Evolutionary conservation across 1,140 invertebrate genomes (phyloP).

Genomic region (Drosophila punjabiensis): DNA sequence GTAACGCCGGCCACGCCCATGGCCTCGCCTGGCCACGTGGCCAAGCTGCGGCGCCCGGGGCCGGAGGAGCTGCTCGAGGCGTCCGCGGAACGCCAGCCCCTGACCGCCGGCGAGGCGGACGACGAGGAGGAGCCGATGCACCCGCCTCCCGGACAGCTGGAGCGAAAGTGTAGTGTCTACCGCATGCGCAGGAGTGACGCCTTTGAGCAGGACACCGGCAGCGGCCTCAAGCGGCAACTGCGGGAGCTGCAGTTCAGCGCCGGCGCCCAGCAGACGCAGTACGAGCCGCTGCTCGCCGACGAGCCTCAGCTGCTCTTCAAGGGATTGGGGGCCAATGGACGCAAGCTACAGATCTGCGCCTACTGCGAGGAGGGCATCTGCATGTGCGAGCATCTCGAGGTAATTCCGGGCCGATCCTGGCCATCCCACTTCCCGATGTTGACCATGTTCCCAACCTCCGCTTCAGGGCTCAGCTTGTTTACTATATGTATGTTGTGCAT

Average conservation of each 20-base stretch:
- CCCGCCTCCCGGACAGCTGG: conserved; percentile 70
- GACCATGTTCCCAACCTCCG: background rate
- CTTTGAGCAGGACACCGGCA: conserved; percentile 57
- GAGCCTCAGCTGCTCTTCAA: conserved; percentile 80
- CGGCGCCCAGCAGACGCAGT: conserved; percentile 71
- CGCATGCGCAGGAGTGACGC: conserved; percentile 80
- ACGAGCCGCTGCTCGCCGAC: conserved; percentile 77
- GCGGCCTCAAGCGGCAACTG: conserved; percentile 69
- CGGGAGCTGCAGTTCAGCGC: conserved; percentile 73
- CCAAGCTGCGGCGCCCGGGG: conserved; percentile 61
- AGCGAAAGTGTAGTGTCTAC: conserved; percentile 85
- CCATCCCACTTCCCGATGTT: background rate
- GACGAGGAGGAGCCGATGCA: conserved; percentile 71
- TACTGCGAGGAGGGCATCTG: conserved; percentile 85
- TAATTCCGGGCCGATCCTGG: conserved; percentile 55
- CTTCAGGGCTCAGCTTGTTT: background rate
- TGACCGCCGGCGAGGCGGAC: conserved; percentile 59
- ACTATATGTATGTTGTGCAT: conserved; percentile 19
- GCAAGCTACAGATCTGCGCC: conserved; percentile 76
- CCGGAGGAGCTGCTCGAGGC: conserved; percentile 60
- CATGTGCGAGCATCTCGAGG: conserved; percentile 84
- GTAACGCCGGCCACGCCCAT: conserved; percentile 85
- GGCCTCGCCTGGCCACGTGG: conserved; percentile 81
- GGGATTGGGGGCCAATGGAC: conserved; percentile 67
- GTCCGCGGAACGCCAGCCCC: conserved; percentile 62